phyloP scores from a whole-genome alignment of 2,797 vertebrate species.

The Coccyzus lansbergi region DNA sequence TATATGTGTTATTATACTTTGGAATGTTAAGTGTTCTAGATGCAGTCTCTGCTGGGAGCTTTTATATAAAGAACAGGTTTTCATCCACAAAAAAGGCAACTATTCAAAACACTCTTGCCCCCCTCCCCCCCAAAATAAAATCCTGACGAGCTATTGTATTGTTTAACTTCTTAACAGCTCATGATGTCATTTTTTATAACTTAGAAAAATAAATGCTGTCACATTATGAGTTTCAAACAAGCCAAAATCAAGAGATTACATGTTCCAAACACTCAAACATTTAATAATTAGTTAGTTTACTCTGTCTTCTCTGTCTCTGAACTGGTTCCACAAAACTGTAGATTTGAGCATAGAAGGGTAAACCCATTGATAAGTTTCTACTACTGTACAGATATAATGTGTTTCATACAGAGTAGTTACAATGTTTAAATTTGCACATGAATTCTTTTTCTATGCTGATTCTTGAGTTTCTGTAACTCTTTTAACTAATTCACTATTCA shows the following conservation, averaged over 20 bases:
- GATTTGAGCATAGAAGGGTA: conserved; percentile 31
- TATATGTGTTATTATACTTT: conserved; percentile 73
- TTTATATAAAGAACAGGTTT: conserved; percentile 64
- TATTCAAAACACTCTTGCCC: conserved; percentile 42
- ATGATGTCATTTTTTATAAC: conserved; percentile 63
- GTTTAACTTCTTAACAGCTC: conserved; percentile 69
- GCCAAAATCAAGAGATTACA: conserved; percentile 56
- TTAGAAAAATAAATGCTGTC: conserved; percentile 69
- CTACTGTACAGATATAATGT: background rate
- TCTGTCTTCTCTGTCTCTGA: background rate
- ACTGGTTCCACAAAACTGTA: conserved; percentile 16
- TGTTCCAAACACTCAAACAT: conserved; percentile 46
- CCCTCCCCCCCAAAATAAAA: background rate
- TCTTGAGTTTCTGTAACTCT: background rate
- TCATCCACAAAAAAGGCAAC: conserved; percentile 56
- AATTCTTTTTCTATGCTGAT: background rate
- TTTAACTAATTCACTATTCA: background rate
- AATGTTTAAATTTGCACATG: conserved; percentile 9
- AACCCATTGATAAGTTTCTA: conserved; percentile 13
- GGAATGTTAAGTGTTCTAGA: conserved; percentile 79
- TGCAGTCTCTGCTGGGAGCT: conserved; percentile 72
- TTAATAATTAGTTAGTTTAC: conserved; percentile 3
- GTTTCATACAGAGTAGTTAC: conserved; percentile 5
- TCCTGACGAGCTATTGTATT: conserved; percentile 44
- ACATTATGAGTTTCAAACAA: conserved; percentile 46